Percentiles rank a stretch among this genome's conserved stretches.
Evolutionary conservation across 2,113 vertebrate species (phyloP).

Genomic region (Raja brachyura): DNA sequence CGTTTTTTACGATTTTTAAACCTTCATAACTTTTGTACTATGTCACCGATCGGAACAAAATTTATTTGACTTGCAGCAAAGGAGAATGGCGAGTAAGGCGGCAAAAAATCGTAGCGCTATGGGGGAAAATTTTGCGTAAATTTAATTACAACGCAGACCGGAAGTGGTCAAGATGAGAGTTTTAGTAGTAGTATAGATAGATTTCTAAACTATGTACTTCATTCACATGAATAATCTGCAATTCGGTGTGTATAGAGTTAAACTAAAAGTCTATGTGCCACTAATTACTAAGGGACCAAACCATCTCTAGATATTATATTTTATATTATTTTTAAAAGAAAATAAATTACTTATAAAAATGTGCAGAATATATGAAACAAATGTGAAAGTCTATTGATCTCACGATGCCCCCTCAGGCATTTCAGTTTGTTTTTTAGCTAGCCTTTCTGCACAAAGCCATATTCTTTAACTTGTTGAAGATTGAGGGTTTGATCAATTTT

Average conservation of each 20-base stretch:
- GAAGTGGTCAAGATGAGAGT: too few relatives aligned
- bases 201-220: too few relatives aligned
- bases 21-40: too few relatives aligned
- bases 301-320: background rate
- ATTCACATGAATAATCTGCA: background rate
- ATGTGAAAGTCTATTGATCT: background rate
- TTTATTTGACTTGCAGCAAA: too few relatives aligned
- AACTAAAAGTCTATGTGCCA: background rate
- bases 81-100: too few relatives aligned
- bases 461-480: background rate
- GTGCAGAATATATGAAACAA: background rate
- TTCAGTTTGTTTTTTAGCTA: background rate
- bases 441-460: background rate
- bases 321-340: background rate
- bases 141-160: too few relatives aligned
- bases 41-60: too few relatives aligned
- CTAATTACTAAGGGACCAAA: background rate
- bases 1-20: too few relatives aligned
- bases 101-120: too few relatives aligned
- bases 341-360: background rate
- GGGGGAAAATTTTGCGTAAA: too few relatives aligned
- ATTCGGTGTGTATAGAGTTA: background rate
- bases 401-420: background rate
- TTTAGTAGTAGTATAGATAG: too few relatives aligned
- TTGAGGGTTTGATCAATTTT: background rate